Evolutionary conservation across 2,113 vertebrate genomes (phyloP).

Genomic region (Pelvicachromis taeniatus): DNA sequence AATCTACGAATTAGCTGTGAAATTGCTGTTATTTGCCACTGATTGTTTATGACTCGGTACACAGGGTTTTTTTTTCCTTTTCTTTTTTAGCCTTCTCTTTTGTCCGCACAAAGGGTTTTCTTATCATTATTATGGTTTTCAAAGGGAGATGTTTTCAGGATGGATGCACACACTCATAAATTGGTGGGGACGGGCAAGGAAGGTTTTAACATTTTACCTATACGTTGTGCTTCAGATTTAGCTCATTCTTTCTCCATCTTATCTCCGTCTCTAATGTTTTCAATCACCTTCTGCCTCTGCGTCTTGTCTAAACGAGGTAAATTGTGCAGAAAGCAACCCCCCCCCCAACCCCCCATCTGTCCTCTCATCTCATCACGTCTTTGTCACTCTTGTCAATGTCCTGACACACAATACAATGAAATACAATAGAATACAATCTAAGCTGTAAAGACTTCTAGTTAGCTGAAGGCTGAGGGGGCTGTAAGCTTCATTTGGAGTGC

Average conservation of each 20-base stretch:
- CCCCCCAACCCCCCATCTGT: conserved; percentile 17
- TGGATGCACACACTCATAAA: conserved; percentile 23
- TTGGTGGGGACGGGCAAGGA: not conserved
- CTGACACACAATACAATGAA: conserved; percentile 29
- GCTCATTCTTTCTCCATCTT: not conserved
- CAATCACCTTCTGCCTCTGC: conserved; percentile 22
- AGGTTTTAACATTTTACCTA: not conserved
- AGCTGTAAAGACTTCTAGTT: conserved; percentile 14
- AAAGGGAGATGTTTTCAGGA: conserved; percentile 22
- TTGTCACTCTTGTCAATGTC: conserved; percentile 40
- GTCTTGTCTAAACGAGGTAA: conserved; percentile 46
- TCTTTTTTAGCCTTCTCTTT: conserved; percentile 7
- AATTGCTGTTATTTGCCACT: conserved; percentile 75
- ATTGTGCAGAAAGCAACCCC: conserved; percentile 58
- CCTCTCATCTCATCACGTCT: conserved; percentile 17
- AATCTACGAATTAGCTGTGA: conserved; percentile 74
- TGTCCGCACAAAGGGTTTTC: conserved; percentile 27
- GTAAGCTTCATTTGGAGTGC: not conserved
- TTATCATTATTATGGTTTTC: conserved; percentile 50
- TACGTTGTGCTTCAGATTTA: not conserved
- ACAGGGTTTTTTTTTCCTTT: conserved; percentile 33
- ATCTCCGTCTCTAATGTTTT: not conserved
- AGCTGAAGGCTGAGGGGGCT: not conserved
- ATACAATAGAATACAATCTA: conserved; percentile 12
- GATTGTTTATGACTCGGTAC: conserved; percentile 71